Conservation (phyloP, 2,797 vertebrate genomes). For the Acrossocheilus fasciatus region DNA sequence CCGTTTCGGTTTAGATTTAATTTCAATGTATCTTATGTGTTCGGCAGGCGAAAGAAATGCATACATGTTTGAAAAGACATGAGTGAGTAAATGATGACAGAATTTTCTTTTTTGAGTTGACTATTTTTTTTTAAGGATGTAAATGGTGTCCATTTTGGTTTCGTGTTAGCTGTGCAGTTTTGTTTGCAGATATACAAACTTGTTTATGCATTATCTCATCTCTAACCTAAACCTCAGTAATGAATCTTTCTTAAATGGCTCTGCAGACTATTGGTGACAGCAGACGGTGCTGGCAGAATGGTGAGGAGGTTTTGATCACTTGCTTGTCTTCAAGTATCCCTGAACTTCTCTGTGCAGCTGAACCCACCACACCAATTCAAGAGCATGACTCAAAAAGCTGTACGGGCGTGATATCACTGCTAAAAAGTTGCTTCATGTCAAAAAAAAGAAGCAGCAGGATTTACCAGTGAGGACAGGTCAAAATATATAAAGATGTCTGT, state of each 20-base stretch:
- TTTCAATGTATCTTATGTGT: not conserved
- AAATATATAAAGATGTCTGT: not conserved
- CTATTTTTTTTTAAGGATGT: not conserved
- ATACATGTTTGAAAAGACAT: not conserved
- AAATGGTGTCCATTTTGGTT: not conserved
- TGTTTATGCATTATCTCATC: not conserved
- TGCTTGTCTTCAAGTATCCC: not conserved
- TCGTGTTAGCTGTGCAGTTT: not conserved
- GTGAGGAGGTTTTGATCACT: not conserved
- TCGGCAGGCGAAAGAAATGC: not conserved
- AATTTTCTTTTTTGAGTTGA: not conserved
- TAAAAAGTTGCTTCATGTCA: not conserved
- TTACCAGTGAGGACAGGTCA: not conserved
- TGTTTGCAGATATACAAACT: not conserved
- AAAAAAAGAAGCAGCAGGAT: not conserved
- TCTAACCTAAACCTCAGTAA: not conserved
- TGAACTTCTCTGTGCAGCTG: not conserved
- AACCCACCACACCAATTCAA: constrained; percentile 21
- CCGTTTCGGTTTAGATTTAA: not conserved
- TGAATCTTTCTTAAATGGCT: not conserved
- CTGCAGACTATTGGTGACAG: not conserved
- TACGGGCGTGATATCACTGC: not conserved
- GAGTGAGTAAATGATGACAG: not conserved
- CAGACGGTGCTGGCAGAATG: not conserved
- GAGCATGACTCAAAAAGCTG: not conserved